These are phyloP conservation scores for Tychaedon coryphoeus DNA, from an alignment of 2,113 vertebrate species.

Conservation along the genomic window DNA sequence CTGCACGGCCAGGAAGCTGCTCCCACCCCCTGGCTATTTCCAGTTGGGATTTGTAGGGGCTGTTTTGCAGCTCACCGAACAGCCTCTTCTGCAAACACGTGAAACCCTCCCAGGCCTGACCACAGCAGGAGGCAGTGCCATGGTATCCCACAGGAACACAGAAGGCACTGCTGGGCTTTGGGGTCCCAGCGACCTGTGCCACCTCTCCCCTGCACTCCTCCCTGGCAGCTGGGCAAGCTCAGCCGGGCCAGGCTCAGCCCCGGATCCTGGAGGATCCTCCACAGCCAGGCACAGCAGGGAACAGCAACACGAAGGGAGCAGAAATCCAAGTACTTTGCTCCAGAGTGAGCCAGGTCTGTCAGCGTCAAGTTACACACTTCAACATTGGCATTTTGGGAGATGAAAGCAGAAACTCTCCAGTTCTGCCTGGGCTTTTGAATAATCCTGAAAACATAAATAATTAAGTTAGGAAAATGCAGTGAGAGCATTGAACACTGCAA, in stretches of 20 bases:
- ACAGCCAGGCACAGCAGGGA: background rate
- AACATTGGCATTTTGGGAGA: background rate
- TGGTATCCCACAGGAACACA: background rate
- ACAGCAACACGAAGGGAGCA: background rate
- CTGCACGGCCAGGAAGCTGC: background rate
- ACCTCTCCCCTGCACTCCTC: background rate
- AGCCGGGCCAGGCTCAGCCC: rapidly evolving
- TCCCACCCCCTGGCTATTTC: background rate
- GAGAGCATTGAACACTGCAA: background rate
- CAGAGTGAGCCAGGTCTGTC: background rate
- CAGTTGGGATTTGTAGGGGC: background rate
- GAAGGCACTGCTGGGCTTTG: background rate
- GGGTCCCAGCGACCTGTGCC: rapidly evolving
- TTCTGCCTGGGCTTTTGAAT: background rate
- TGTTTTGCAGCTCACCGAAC: background rate
- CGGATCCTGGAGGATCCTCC: background rate
- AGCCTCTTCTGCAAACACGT: background rate
- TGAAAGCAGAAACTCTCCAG: background rate
- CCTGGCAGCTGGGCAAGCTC: background rate
- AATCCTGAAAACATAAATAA: conserved; percentile 31
- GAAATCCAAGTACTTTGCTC: background rate
- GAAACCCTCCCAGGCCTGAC: background rate
- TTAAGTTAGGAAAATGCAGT: background rate
- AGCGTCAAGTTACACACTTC: background rate
- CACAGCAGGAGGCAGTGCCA: background rate